phyloP scores from a whole-genome alignment of 2,113 vertebrate genomes.

The Colaptes auratus region DNA sequence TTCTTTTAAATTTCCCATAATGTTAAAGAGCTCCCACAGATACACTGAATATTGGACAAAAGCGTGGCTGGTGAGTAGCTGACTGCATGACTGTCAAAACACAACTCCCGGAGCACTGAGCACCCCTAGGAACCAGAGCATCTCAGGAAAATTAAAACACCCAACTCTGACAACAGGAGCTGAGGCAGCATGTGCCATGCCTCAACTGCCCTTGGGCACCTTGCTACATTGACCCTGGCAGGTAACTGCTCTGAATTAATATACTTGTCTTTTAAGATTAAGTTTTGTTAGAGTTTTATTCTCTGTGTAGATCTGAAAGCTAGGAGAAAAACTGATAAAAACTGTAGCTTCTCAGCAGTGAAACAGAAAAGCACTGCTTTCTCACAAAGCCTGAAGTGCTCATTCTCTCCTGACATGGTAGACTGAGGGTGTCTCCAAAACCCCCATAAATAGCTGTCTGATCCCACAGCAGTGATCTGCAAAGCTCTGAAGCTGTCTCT shows the following conservation, averaged over 20 bases:
- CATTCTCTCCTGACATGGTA: background rate
- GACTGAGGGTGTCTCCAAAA: background rate
- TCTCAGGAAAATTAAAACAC: background rate
- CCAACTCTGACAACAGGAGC: background rate
- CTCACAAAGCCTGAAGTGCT: background rate
- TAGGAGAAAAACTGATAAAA: background rate
- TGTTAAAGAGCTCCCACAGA: background rate
- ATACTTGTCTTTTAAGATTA: background rate
- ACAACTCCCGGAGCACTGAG: background rate
- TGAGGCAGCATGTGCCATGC: background rate
- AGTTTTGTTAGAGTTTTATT: background rate
- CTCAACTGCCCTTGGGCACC: background rate
- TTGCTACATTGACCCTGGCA: accelerated
- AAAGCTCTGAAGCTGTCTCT: conserved; percentile 42
- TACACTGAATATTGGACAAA: background rate
- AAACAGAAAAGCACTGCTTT: background rate
- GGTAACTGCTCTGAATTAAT: background rate
- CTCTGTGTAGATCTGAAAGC: background rate
- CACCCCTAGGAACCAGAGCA: background rate
- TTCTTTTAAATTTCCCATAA: background rate
- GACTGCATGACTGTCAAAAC: background rate
- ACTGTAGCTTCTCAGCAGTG: background rate
- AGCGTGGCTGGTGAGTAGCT: accelerated
- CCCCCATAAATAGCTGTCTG: background rate
- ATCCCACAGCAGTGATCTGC: background rate